phyloP scores from a whole-genome alignment of 2,888 invertebrate genomes.

The Tenthredo amoena region DNA sequence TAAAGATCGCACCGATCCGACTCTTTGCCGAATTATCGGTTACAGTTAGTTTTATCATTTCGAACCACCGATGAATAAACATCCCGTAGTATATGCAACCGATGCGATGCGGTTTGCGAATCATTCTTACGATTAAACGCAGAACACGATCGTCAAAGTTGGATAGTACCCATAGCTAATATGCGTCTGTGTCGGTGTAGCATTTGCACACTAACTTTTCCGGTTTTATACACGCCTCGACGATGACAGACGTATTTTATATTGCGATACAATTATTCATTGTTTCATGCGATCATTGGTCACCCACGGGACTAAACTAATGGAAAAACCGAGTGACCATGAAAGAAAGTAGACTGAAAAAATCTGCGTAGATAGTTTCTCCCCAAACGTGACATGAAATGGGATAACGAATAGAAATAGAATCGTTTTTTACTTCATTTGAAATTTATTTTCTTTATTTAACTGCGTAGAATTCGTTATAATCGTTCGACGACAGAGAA shows the following conservation, averaged over 20 bases:
- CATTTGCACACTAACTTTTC: background rate
- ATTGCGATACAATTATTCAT: background rate
- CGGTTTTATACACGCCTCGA: background rate
- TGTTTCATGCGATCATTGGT: background rate
- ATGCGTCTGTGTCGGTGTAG: background rate
- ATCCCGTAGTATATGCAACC: background rate
- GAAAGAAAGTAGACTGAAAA: background rate
- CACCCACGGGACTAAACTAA: background rate
- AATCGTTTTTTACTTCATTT: background rate
- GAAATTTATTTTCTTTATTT: background rate
- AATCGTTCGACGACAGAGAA: background rate
- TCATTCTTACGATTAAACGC: background rate
- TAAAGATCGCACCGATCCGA: no score
- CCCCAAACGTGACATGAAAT: background rate
- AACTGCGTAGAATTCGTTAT: background rate
- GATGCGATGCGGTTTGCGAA: background rate
- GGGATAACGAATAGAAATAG: background rate
- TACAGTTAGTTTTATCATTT: no score
- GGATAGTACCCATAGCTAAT: background rate
- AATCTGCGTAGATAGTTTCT: background rate
- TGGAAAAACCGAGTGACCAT: background rate
- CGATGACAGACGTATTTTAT: background rate
- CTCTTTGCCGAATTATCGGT: no score
- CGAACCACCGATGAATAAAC: background rate
- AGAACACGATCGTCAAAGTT: background rate